A percentile compares a stretch with the other conserved stretches of the same genome.
Evolutionary conservation across 1,140 invertebrate genomes (phyloP).

Genomic region (Drosophila aff.): DNA sequence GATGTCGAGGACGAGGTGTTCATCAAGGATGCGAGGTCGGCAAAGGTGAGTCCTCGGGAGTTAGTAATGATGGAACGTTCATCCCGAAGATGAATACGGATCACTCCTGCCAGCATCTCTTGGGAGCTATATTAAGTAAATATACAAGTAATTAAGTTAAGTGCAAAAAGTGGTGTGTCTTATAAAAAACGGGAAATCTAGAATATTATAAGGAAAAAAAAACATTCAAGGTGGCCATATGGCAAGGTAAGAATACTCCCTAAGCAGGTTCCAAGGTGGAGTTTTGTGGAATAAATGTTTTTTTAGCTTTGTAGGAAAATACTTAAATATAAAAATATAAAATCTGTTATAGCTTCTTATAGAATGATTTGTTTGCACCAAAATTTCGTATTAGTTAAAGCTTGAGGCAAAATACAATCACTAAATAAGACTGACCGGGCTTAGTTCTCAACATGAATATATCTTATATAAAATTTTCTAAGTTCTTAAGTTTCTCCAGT

Average conservation of each 20-base stretch:
- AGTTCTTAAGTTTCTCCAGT: too few species aligned
- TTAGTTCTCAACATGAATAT: too few species aligned
- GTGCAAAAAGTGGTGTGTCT: not conserved
- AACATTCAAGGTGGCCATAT: not conserved
- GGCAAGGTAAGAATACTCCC: not conserved
- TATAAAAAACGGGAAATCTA: not conserved
- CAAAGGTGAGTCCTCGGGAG: conserved; percentile 60
- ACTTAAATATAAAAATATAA: not conserved
- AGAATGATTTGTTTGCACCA: too few species aligned
- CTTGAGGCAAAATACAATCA: not conserved
- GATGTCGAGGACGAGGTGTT: conserved; percentile 93
- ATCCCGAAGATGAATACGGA: not conserved
- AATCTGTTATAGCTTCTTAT: not conserved
- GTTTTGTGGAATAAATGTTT: not conserved
- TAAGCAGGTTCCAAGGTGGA: not conserved
- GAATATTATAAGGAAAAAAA: not conserved
- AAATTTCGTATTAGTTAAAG: not conserved
- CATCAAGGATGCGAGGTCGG: conserved; percentile 89
- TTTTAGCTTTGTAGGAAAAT: not conserved
- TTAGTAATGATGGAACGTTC: not conserved
- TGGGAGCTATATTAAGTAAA: not conserved
- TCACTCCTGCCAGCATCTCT: not conserved
- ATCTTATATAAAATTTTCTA: too few species aligned
- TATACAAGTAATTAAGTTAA: not conserved
- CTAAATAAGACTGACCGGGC: too few species aligned